Evolutionary conservation across 2,888 invertebrate species (phyloP).

Genomic region (Cremastinae sp.): DNA sequence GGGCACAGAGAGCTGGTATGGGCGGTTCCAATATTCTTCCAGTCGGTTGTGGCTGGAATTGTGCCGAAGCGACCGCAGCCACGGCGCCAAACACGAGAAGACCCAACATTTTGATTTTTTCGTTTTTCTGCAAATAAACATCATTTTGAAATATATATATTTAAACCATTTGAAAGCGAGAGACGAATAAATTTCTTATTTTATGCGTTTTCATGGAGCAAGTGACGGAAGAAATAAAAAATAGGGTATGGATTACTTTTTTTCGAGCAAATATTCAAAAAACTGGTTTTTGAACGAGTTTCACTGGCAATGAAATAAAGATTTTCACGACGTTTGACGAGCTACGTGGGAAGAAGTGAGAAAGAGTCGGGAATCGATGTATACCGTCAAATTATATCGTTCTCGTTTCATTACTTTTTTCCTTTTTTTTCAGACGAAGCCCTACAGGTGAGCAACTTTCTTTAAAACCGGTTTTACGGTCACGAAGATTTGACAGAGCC

Average conservation of each 20-base stretch:
- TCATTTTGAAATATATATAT: neutral
- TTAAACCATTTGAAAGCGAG: slow-evolving; percentile 7
- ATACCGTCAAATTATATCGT: slow-evolving; percentile 39
- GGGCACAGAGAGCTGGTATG: slow-evolving; percentile 88
- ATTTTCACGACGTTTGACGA: slow-evolving; percentile 12
- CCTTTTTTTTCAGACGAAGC: slow-evolving; percentile 24
- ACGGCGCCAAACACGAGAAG: slow-evolving; percentile 77
- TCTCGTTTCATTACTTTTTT: slow-evolving; percentile 22
- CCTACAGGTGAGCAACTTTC: slow-evolving; percentile 64
- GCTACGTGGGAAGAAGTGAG: slow-evolving; percentile 17
- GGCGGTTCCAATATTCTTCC: slow-evolving; percentile 91
- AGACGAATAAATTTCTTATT: neutral
- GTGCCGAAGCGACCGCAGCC: slow-evolving; percentile 83
- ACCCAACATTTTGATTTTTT: slow-evolving; percentile 69
- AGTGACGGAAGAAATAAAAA: neutral
- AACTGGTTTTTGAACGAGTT: neutral
- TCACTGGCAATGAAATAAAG: neutral
- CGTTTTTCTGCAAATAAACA: slow-evolving; percentile 40
- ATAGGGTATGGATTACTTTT: neutral
- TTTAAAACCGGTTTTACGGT: slow-evolving; percentile 71
- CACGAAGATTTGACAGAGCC: slow-evolving; percentile 37
- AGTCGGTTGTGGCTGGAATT: slow-evolving; percentile 84
- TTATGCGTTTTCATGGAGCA: neutral
- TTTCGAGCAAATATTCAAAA: neutral
- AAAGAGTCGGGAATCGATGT: neutral